Base-by-base conservation (phyloP, 1,140 invertebrate genomes). In the Saccostrea cuccullata region DNA sequence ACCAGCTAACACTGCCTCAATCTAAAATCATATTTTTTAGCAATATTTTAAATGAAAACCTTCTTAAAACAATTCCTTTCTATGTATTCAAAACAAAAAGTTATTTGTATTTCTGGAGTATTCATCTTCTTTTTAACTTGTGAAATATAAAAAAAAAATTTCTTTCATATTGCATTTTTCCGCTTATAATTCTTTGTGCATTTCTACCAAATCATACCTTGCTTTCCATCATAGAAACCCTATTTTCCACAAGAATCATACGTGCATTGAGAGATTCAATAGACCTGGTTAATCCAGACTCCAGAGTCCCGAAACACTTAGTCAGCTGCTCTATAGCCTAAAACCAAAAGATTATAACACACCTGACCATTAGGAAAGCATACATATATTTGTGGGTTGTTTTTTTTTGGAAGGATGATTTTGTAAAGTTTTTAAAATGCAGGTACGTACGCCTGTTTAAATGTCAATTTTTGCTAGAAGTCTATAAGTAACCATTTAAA, bases 241-340 rank as follows among this genome's bases (percentile, higher is more conserved):
- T 85, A 73, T 90, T 90, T 85, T 90, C 89, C 11, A 90, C 84
- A 26, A 90, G 87, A 36, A 89, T 77, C 30, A 90, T 86, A 23
- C 86, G 60, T n/a, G 89, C 88, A 13, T 73, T 87, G 9, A 90
- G 84, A 6, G 89, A 85, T 12, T 90, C 87, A 12, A 90, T 82
- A 70, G 47, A 67, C 40, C 84, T 67, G 1, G 84, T 55, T 15
- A 86, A 70, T 55, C 70, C 70, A 40, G 40, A 70, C 40, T 70
- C 85, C 26, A 86, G 36, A 8, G 60, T 55, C 36, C 70, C 85
- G 55, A 86, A 73, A 86, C 36, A 70, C n/a, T 86, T 86, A n/a
- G 70, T 86, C 4, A 64, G 85, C 36, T 86, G 60, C 13, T 70
- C 85, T 70, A 86, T 70, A 55, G 85, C 64, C 85, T 86, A 55